Base-by-base conservation (phyloP, 2,888 invertebrate species). In the Acronicta psi region DNA sequence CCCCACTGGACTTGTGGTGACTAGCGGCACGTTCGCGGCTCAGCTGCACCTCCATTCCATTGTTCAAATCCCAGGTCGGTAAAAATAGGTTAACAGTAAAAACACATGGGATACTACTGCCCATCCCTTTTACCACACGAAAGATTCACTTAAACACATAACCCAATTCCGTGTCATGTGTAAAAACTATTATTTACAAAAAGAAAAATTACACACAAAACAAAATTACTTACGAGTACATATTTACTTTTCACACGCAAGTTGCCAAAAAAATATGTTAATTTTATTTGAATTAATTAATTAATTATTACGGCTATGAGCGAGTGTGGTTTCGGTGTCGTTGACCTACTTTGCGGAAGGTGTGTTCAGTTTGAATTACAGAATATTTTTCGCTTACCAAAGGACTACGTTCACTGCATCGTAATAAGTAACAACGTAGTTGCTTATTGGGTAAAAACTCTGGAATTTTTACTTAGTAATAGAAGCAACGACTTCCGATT, bases 301-400 rank as follows among this genome's bases (percentile, higher is more conserved):
- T 63, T 63, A 63, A 63, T 64, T 64, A 59, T 7, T 14, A 2
- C n/a, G 11, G 11, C 49, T 64, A 64, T 41, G 36, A 17, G 34
- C 18, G 44, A 44, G 43, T 23, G 16, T 7, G 17, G 50, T 53
- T 45, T 16, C 16, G n/a, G 7, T 49, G 31, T 38, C 49, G 41
- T 65, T 66, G 61, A 49, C 65, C 65, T 65, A 65, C 34, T 43
- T 65, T 16, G 50, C 46, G 10, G 18, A 65, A 60, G 65, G 65
- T 11, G 65, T 50, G 65, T 45, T 29, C 17, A 11, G 62, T 53
- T 44, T 49, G 1, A 29, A 17, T 45, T 61, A 56, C 45, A 43
- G 14, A 25, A 38, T 25, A 25, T 25, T n/a, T 51, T 64, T 55
- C 10, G 52, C 46, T 23, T 58, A 45, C 46, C 34, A 31, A 31